Percentiles rank a stretch among this genome's conserved stretches.
phyloP scores from a whole-genome alignment of 2,797 vertebrate genomes.

The Sparus aurata region DNA sequence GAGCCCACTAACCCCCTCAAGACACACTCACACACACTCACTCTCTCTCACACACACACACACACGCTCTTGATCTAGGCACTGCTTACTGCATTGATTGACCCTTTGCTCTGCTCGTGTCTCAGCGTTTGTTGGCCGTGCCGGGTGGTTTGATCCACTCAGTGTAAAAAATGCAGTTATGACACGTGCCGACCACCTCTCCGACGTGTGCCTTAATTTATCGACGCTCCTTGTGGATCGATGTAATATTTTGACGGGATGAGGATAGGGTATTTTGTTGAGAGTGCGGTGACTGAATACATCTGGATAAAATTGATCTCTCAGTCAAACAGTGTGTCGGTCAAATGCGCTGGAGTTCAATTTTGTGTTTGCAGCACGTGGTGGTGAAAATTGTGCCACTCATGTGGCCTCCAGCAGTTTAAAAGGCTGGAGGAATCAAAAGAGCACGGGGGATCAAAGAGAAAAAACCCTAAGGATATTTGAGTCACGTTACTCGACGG shows the following conservation, averaged over 20 bases:
- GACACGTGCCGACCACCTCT: slow-evolving; percentile 4
- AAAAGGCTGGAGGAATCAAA: not conserved
- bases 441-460: not conserved
- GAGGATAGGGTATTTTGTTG: not conserved
- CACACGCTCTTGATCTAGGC: slow-evolving; percentile 1
- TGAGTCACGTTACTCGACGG: not conserved
- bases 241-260: not conserved
- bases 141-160: slow-evolving; percentile 10
- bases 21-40: slow-evolving; percentile 4
- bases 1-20: not conserved
- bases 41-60: not conserved
- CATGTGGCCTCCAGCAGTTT: not conserved
- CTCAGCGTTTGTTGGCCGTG: not conserved
- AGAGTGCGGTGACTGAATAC: slow-evolving; percentile 10
- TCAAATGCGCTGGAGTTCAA: not conserved
- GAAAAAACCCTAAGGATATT: not conserved
- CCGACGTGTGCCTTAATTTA: not conserved
- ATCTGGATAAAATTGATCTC: not conserved
- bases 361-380: not conserved
- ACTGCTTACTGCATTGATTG: slow-evolving; percentile 32
- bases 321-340: not conserved
- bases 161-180: slow-evolving; percentile 10
- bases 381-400: not conserved
- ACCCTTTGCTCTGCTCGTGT: slow-evolving; percentile 33
- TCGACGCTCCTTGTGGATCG: not conserved